Evolutionary conservation across 2,888 invertebrate genomes (phyloP).

Genomic region (Lasioglossum oenotherae): DNA sequence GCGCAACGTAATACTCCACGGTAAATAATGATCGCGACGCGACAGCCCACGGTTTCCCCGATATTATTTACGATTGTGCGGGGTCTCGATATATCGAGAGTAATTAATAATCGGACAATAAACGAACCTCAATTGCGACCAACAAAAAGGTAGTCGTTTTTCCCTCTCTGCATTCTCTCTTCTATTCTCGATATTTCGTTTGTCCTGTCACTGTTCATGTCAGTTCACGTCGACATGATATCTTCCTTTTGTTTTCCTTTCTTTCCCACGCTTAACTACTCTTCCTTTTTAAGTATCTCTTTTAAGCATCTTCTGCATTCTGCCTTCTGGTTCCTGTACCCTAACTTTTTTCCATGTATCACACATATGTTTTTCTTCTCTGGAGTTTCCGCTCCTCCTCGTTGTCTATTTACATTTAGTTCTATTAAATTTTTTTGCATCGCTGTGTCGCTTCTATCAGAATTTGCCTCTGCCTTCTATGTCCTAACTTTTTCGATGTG

Average conservation of each 20-base stretch:
- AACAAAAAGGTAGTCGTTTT: conserved; percentile 27
- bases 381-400: neutral
- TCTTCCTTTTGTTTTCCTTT: neutral
- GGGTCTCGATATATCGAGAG: conserved; percentile 57
- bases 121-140: conserved; percentile 62
- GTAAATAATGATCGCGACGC: conserved; percentile 65
- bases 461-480: neutral
- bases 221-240: neutral
- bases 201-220: neutral
- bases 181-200: neutral
- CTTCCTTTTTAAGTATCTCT: neutral
- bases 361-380: neutral
- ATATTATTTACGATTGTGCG: conserved; percentile 61
- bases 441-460: neutral
- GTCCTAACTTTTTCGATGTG: neutral
- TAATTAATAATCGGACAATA: conserved; percentile 72
- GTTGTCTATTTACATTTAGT: neutral
- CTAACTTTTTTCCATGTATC: neutral
- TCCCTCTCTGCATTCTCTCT: neutral
- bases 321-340: neutral
- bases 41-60: conserved; percentile 38
- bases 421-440: neutral
- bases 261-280: neutral
- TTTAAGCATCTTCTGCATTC: neutral
- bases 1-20: conserved; percentile 60